Conservation (phyloP, 2,797 vertebrate genomes). For the Pangasius sanitwongsei region DNA sequence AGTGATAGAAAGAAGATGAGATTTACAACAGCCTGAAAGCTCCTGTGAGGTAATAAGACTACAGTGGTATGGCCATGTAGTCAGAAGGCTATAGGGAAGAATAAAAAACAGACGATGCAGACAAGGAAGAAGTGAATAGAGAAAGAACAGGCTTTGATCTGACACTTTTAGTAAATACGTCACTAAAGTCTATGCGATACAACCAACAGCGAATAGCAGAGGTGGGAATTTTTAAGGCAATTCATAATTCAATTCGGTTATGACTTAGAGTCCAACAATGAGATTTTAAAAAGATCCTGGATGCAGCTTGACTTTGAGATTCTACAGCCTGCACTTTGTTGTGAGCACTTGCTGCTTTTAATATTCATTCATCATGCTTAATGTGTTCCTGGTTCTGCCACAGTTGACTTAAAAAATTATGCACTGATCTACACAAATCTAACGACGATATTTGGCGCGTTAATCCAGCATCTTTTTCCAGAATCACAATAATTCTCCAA, state of each 20-base stretch:
- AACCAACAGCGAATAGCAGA: neutral
- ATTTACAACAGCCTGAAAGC: neutral
- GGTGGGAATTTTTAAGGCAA: neutral
- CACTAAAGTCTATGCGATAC: neutral
- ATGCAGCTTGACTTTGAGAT: neutral
- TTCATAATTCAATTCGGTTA: neutral
- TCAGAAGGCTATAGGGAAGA: neutral
- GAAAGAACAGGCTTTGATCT: neutral
- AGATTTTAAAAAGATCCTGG: neutral
- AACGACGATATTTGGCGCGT: neutral
- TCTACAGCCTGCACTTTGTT: neutral
- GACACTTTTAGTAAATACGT: neutral
- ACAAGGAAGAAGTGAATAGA: neutral
- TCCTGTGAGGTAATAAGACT: neutral
- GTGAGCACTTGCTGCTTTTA: neutral
- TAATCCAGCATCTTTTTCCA: neutral
- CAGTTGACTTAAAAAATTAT: neutral
- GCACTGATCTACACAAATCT: neutral
- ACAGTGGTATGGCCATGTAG: neutral
- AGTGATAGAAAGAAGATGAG: neutral
- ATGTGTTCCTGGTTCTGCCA: neutral
- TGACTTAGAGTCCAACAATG: neutral
- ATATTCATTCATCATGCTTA: neutral
- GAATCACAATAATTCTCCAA: neutral
- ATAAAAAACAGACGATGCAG: neutral